Base-by-base conservation (phyloP, 2,888 invertebrate species). In the Cenopis cana region DNA sequence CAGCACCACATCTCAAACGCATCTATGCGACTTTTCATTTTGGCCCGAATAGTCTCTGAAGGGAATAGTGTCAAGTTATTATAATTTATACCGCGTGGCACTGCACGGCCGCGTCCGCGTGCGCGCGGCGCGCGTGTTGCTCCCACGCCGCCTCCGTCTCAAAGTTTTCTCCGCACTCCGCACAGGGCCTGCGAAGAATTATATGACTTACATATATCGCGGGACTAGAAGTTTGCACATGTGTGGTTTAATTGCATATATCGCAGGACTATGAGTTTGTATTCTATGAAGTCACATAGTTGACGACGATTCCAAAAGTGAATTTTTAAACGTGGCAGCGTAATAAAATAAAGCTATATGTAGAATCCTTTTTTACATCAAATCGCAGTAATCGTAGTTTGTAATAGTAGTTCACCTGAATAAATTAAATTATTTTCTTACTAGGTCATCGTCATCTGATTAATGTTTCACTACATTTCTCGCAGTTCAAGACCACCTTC, bases 1-100 rank as follows among this genome's bases (percentile, higher is more conserved):
- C n/a, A n/a, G n/a, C n/a, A n/a, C n/a, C n/a, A n/a, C n/a, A n/a
- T n/a, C n/a, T n/a, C n/a, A n/a, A n/a, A n/a, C n/a, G n/a, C n/a
- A n/a, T n/a, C n/a, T n/a, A n/a, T n/a, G n/a, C n/a, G n/a, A n/a
- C n/a, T n/a, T n/a, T n/a, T n/a, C n/a, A n/a, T n/a, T n/a, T n/a
- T n/a, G n/a, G n/a, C n/a, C n/a, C n/a, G n/a, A n/a, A n/a, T n/a
- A n/a, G n/a, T n/a, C n/a, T n/a, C n/a, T n/a, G n/a, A n/a, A n/a
- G n/a, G n/a, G n/a, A n/a, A n/a, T n/a, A n/a, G n/a, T n/a, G n/a
- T n/a, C n/a, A n/a, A n/a, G n/a, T n/a, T n/a, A n/a, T n/a, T n/a
- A n/a, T n/a, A n/a, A n/a, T n/a, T n/a, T n/a, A n/a, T 4, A 69
- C 69, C 17, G 50, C 29, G 8, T 52, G 57, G 41, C 69, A 64